Evolutionary conservation across 2,797 vertebrate species (phyloP).

Genomic region (Triplophysa bombifrons): DNA sequence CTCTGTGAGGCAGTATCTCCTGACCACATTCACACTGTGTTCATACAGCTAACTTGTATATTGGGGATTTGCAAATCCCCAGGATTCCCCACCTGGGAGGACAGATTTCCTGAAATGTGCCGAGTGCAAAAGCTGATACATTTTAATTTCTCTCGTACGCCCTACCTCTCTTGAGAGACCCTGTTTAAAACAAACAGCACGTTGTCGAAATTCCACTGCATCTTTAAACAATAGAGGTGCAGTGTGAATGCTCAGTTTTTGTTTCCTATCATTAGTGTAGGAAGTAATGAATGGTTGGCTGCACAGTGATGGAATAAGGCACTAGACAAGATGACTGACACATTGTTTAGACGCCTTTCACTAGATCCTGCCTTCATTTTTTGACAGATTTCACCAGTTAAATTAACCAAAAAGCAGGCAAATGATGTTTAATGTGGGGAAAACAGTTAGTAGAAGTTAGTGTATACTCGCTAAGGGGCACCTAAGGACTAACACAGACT

Average conservation of each 20-base stretch:
- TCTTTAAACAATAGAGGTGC: background rate
- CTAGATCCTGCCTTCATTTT: background rate
- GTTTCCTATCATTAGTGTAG: conserved; percentile 1
- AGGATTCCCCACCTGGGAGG: background rate
- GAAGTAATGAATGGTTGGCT: conserved; percentile 11
- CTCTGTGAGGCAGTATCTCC: conserved; percentile 6
- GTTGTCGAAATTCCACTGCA: background rate
- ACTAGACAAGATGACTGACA: background rate
- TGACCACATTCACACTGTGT: background rate
- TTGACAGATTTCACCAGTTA: background rate
- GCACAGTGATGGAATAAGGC: background rate
- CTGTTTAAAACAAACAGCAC: background rate
- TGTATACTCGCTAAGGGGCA: background rate
- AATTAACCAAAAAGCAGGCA: background rate
- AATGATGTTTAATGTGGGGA: background rate
- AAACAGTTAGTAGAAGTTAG: background rate
- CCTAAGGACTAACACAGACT: conserved; percentile 20
- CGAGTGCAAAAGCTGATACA: conserved; percentile 4
- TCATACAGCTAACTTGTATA: background rate
- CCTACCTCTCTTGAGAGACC: background rate
- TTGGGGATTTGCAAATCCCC: background rate
- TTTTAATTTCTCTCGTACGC: background rate
- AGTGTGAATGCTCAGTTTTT: background rate
- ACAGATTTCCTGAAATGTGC: background rate
- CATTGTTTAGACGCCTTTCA: background rate